Conservation (phyloP, 2,797 vertebrate species). For the Centroberyx gerrardi region DNA sequence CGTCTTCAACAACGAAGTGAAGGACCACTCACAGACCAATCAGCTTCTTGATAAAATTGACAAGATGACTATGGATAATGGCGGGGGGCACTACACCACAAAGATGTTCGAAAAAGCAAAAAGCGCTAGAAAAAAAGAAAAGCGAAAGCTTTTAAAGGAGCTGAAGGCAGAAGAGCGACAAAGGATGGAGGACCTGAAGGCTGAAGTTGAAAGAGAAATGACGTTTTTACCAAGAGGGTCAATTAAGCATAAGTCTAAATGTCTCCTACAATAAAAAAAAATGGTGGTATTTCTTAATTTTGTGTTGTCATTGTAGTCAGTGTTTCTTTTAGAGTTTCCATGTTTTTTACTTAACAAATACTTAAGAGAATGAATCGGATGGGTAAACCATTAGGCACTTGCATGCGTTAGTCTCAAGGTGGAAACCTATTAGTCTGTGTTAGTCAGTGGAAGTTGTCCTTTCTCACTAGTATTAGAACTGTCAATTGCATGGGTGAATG, state of each 20-base stretch:
- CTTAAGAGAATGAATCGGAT: no score
- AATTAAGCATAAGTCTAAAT: conserved; percentile 12
- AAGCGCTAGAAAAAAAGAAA: conserved; percentile 32
- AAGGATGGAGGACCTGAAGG: conserved; percentile 35
- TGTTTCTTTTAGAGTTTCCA: no score
- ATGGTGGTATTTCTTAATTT: no score
- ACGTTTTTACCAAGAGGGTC: not conserved
- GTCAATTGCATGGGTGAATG: no score
- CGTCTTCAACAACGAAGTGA: conserved; percentile 70
- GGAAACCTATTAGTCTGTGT: no score
- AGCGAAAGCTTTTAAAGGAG: conserved; percentile 25
- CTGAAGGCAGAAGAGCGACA: conserved; percentile 37
- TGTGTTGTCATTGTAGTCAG: no score
- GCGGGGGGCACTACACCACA: conserved; percentile 54
- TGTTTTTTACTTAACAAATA: no score
- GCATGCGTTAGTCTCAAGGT: no score
- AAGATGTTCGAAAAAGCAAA: conserved; percentile 57
- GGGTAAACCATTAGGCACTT: no score
- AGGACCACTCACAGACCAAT: conserved; percentile 50
- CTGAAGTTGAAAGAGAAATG: conserved; percentile 38
- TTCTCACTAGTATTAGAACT: no score
- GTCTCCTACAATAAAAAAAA: conserved; percentile 52
- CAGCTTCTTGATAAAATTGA: conserved; percentile 66
- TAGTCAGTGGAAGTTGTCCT: no score
- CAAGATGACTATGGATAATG: conserved; percentile 46